Conservation (phyloP, 2,888 invertebrate species). For the Alsophila aescularia region DNA sequence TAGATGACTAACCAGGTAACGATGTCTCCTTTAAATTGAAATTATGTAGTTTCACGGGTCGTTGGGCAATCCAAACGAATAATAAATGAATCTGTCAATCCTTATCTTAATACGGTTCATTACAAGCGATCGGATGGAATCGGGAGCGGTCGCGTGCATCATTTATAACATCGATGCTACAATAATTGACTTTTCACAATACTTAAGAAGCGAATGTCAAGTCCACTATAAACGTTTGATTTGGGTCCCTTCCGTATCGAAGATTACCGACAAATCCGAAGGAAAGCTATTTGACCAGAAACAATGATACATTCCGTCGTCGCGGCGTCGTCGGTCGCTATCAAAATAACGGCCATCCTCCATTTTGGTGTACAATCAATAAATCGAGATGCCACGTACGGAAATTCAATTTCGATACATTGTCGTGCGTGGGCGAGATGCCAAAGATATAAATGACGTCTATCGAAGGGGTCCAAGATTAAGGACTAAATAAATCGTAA, state of each 20-base stretch:
- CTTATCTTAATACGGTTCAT: conserved; percentile 54
- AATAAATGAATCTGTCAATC: conserved; percentile 51
- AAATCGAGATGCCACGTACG: conserved; percentile 57
- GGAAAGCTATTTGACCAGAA: conserved; percentile 40
- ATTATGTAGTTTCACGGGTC: conserved; percentile 23
- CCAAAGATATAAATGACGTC: conserved; percentile 60
- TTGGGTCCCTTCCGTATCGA: conserved; percentile 38
- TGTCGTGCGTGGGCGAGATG: conserved; percentile 60
- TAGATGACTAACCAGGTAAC: neutral
- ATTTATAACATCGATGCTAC: conserved; percentile 44
- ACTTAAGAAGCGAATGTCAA: conserved; percentile 50
- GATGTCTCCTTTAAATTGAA: conserved; percentile 12
- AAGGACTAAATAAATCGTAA: conserved; percentile 57
- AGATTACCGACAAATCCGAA: conserved; percentile 26
- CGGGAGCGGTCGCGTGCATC: conserved; percentile 45
- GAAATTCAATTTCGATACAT: conserved; percentile 64
- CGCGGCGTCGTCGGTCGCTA: conserved; percentile 39
- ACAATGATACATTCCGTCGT: conserved; percentile 39
- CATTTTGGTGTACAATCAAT: conserved; percentile 56
- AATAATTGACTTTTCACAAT: conserved; percentile 57
- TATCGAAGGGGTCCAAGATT: conserved; percentile 52
- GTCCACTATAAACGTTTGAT: conserved; percentile 47
- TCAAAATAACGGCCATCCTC: conserved; percentile 55
- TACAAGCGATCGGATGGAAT: conserved; percentile 39
- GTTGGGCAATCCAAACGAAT: conserved; percentile 17